These are phyloP conservation scores for Micromys minutus DNA, from an alignment of 2,113 vertebrate genomes.

Conservation along the genomic window DNA sequence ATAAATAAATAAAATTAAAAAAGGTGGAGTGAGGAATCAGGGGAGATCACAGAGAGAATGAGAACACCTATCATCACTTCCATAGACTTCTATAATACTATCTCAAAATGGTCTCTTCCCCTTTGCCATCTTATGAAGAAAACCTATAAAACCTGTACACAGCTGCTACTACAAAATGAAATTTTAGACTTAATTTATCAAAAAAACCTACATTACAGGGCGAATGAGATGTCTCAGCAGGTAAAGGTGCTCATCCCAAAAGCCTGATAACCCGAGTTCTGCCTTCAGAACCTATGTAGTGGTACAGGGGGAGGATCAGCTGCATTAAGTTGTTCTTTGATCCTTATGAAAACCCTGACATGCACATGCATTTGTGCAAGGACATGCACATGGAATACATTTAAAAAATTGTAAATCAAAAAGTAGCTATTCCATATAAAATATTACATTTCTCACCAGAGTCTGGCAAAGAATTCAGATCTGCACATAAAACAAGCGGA, in stretches of 20 bases:
- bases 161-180: not conserved
- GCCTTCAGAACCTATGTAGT: not conserved
- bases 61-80: not conserved
- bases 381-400: not conserved
- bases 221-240: not conserved
- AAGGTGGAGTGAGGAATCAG: not conserved
- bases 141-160: not conserved
- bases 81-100: not conserved
- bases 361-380: not conserved
- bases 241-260: not conserved
- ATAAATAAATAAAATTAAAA: not conserved
- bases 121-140: not conserved
- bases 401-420: not conserved
- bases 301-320: not conserved
- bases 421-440: not conserved
- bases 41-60: not conserved
- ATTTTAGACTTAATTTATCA: conserved; percentile 50
- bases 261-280: not conserved
- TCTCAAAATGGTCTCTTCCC: not conserved
- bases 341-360: not conserved
- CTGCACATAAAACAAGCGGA: conserved; percentile 97
- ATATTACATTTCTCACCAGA: conserved; percentile 89
- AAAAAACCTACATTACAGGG: not conserved
- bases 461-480: conserved; percentile 98
- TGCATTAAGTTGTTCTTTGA: not conserved